phyloP scores from a whole-genome alignment of 2,797 vertebrate genomes.

The Craterocephalus amniculus region DNA sequence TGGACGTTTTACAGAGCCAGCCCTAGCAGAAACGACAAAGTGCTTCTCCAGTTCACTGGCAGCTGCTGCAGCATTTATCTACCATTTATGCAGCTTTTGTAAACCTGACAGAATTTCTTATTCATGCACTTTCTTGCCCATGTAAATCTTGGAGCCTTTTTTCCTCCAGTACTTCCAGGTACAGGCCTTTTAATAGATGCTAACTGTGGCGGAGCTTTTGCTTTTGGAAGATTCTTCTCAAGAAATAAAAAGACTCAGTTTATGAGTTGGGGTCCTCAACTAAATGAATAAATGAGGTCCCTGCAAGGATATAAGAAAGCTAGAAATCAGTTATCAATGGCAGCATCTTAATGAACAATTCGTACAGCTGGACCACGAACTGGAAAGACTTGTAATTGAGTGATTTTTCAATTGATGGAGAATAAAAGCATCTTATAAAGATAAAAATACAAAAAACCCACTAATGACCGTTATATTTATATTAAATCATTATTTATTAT shows the following conservation, averaged over 20 bases:
- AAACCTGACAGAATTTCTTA: conserved; percentile 66
- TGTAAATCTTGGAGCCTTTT: conserved; percentile 46
- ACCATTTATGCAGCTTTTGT: conserved; percentile 57
- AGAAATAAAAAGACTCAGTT: conserved; percentile 56
- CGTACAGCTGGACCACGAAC: conserved; percentile 53
- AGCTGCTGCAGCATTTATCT: conserved; percentile 55
- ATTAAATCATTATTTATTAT: too few species aligned
- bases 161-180: conserved; percentile 59
- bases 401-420: conserved; percentile 55
- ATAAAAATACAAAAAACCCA: background rate
- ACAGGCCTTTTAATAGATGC: conserved; percentile 43
- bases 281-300: conserved; percentile 62
- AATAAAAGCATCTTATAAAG: conserved; percentile 39
- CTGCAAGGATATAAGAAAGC: conserved; percentile 59
- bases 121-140: conserved; percentile 50
- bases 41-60: conserved; percentile 68
- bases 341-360: conserved; percentile 61
- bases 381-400: conserved; percentile 50
- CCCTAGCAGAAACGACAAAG: conserved; percentile 58
- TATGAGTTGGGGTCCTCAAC: conserved; percentile 64
- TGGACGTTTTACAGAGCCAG: conserved; percentile 57
- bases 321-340: conserved; percentile 63
- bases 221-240: conserved; percentile 47
- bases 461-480: conserved; percentile 61
- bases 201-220: conserved; percentile 52